Percentiles rank a stretch among this genome's conserved stretches.
Conservation (phyloP, 2,113 vertebrate species). For the Callorhinus ursinus region DNA sequence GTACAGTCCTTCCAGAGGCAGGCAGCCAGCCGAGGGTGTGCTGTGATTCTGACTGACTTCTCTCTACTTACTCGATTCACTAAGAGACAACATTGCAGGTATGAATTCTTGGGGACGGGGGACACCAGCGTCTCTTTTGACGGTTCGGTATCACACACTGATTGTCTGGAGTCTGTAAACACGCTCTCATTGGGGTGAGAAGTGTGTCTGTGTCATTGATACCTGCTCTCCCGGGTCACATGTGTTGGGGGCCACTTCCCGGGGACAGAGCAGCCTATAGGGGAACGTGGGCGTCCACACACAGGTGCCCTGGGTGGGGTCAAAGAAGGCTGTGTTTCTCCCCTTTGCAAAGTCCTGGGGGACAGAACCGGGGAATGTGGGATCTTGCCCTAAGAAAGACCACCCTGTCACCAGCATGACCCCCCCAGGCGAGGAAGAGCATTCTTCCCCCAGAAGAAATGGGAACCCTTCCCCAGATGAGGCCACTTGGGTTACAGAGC, state of each 20-base stretch:
- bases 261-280: rapidly evolving
- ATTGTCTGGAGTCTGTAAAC: rapidly evolving
- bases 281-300: neutral
- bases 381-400: neutral
- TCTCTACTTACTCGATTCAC: rapidly evolving
- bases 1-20: neutral
- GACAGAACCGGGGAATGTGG: rapidly evolving
- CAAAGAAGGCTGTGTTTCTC: neutral
- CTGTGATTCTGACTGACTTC: rapidly evolving
- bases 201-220: rapidly evolving
- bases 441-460: neutral
- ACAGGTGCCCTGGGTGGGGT: rapidly evolving
- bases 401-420: neutral
- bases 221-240: rapidly evolving
- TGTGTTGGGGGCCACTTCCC: neutral
- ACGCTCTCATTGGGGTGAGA: rapidly evolving
- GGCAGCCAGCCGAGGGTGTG: rapidly evolving
- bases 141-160: rapidly evolving
- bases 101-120: rapidly evolving
- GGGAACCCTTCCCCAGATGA: neutral
- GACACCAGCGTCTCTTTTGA: rapidly evolving
- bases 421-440: neutral
- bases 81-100: rapidly evolving
- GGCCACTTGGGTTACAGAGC: rapidly evolving
- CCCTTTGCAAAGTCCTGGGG: neutral